Conservation (phyloP, 2,888 invertebrate species). For the Nephrocerus scutellatus region DNA sequence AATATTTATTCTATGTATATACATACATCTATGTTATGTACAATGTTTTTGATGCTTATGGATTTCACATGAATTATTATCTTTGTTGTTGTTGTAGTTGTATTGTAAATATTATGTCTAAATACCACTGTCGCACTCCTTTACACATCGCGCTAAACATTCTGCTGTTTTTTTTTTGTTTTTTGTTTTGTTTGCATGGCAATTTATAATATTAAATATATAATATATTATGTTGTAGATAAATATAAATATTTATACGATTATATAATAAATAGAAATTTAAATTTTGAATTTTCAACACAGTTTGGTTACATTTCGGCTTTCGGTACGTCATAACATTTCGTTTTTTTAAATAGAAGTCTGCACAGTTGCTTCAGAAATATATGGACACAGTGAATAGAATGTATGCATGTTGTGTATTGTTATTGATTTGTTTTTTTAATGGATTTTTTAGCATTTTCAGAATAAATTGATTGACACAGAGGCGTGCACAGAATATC, state of each 20-base stretch:
- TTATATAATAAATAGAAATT: background rate
- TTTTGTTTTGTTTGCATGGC: background rate
- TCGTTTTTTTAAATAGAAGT: background rate
- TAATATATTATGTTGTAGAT: conserved; percentile 2
- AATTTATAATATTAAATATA: no score
- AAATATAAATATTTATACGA: conserved; percentile 2
- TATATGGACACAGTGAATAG: background rate
- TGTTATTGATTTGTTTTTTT: background rate
- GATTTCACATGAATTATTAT: no score
- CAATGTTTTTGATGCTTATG: no score
- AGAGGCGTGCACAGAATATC: conserved; percentile 15
- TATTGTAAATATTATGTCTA: no score
- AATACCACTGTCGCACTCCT: no score
- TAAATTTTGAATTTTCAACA: background rate
- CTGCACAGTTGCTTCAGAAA: background rate
- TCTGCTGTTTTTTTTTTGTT: no score
- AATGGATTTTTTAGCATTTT: conserved; percentile 5
- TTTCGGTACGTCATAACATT: no score
- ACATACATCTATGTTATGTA: no score
- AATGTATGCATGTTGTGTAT: background rate
- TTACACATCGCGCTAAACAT: no score
- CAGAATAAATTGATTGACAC: conserved; percentile 5
- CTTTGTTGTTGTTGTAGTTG: no score
- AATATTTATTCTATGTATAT: no score
- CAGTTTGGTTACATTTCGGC: background rate